Evolutionary conservation across 2,113 vertebrate genomes (phyloP), one percentile per base, ranked within the genome.

Genomic region (Embiotoca jacksoni): DNA sequence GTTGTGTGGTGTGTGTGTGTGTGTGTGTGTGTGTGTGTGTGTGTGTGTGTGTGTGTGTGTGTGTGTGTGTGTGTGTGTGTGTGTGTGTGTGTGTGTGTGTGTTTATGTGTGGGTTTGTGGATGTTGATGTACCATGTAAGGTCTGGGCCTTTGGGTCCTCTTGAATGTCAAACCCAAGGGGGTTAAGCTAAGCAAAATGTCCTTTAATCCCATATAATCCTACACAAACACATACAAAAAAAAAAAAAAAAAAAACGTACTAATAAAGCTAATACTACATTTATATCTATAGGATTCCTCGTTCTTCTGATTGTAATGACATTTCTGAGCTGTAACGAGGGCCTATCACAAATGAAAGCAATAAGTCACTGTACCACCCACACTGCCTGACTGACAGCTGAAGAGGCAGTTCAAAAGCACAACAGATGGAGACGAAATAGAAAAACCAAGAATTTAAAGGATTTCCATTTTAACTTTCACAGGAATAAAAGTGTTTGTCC

Each of bases 161-260:
- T 35, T 66, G 46, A 76, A 61, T 37, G 72, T 70, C 63, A 70
- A 1, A 72, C 32, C 52, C 6, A 11, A 11, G 39, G 11, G 44
- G 16, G 39, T 82, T 75, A 59, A 57, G 8, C 0, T 1, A 35
- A 35, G 16, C 7, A 31, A 68, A 77, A 81, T 53, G 47, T 82
- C 53, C 46, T 37, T 35, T 80, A 77, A 81, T 83, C 33, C 77
- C 9, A 52, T 49, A 58, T 82, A 78, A 88, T 78, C 75, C 67
- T 1, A 0, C 30, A 77, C 35, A 74, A 70, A 81, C 35, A 33
- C 30, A 59, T 8, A 47, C 13, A 36, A 47, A 72, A 7, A 58
- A 30, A 41, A 7, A 1, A 9, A 23, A 23, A 23, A 23, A 23
- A 23, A 23, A 23, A 5, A 41, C 0, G 1, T 32, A 71, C 39